phyloP scores from a whole-genome alignment of 2,888 invertebrate species.

The Aproaerema taeniolella region DNA sequence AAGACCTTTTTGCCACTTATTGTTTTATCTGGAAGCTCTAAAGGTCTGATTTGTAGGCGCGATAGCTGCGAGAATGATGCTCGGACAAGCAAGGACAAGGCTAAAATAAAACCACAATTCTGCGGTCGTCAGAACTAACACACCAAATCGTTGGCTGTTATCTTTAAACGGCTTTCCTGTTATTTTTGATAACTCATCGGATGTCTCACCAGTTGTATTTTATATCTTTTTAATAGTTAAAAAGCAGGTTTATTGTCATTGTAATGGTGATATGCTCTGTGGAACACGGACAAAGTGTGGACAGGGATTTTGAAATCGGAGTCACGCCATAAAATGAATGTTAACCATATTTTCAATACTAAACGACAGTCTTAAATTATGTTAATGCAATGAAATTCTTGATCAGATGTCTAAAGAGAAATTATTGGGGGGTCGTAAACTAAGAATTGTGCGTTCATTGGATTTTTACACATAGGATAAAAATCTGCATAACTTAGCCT shows the following conservation, averaged over 20 bases:
- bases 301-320: constrained; percentile 5
- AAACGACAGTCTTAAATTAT: no score
- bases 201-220: constrained; percentile 12
- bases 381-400: no score
- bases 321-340: constrained; percentile 5
- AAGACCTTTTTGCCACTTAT: constrained; percentile 40
- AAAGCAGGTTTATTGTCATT: constrained; percentile 12
- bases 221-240: constrained; percentile 13
- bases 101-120: constrained; percentile 54
- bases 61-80: constrained; percentile 64
- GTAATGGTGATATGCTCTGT: constrained; percentile 9
- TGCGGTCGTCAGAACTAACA: no score
- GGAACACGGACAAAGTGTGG: constrained; percentile 6
- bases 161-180: constrained; percentile 16
- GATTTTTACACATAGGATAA: constrained; percentile 9
- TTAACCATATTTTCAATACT: no score
- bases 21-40: constrained; percentile 44
- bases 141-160: no score
- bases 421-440: no score
- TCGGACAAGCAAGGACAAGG: constrained; percentile 57
- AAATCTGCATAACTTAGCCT: constrained; percentile 9
- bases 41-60: constrained; percentile 60
- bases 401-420: no score
- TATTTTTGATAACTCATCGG: constrained; percentile 20
- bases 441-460: no score